phyloP scores from a whole-genome alignment of 2,888 invertebrate genomes.

The Hypselothyrea guttata region DNA sequence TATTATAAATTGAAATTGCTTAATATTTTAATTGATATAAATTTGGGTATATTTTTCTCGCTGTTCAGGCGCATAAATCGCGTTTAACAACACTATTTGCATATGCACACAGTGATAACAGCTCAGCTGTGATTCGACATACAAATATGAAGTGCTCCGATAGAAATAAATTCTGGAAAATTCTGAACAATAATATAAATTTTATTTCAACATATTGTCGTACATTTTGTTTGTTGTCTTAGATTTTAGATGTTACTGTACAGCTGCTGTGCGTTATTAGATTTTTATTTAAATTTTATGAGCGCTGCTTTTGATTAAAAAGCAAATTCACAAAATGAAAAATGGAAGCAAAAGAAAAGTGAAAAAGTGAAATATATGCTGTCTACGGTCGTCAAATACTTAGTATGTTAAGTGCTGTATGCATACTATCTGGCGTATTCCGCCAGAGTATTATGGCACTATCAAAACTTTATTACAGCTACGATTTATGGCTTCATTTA shows the following conservation, averaged over 20 bases:
- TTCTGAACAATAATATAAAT: background rate
- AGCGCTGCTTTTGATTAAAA: no score
- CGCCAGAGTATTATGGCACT: slow-evolving; percentile 10
- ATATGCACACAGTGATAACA: slow-evolving; percentile 8
- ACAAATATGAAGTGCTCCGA: no score
- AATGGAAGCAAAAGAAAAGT: no score
- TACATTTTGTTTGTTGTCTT: no score
- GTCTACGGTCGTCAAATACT: background rate
- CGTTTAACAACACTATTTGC: slow-evolving; percentile 19
- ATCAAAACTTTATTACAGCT: slow-evolving; percentile 13
- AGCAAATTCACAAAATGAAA: no score
- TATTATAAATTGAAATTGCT: no score
- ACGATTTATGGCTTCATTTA: slow-evolving; percentile 25
- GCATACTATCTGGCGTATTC: background rate
- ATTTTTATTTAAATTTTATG: slow-evolving; percentile 2
- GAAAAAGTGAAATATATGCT: background rate
- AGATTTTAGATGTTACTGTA: no score
- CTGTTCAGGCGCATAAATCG: slow-evolving; percentile 6
- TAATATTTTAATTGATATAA: no score
- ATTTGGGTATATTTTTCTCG: no score
- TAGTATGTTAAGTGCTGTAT: background rate
- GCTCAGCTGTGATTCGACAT: background rate
- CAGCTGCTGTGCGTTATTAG: no score
- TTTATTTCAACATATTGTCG: no score
- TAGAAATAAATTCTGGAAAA: background rate